Conservation (phyloP, 2,113 vertebrate species). For the Nannobrachium achirus region DNA sequence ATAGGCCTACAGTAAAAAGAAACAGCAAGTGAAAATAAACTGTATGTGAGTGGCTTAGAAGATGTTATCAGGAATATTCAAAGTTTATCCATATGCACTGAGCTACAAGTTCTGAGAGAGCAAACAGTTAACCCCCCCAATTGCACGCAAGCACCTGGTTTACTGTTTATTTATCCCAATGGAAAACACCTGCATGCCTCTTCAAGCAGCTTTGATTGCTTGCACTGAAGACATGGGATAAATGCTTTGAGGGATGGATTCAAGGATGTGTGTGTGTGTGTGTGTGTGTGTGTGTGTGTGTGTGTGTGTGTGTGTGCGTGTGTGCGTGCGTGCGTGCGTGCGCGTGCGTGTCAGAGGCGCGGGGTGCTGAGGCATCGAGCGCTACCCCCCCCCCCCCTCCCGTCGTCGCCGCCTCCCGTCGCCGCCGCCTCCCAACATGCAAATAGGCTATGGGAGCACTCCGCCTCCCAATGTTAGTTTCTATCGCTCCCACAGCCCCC, state of each 20-base stretch:
- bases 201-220: constrained; percentile 73
- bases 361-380: too few species aligned
- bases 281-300: constrained; percentile 14
- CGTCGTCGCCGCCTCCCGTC: too few species aligned
- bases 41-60: constrained; percentile 56
- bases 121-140: neutral
- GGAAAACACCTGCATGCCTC: constrained; percentile 73
- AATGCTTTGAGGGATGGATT: constrained; percentile 41
- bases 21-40: constrained; percentile 40
- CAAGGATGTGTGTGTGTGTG: constrained; percentile 17
- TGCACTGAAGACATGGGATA: constrained; percentile 68
- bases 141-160: too few species aligned
- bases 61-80: constrained; percentile 73
- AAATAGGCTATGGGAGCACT: too few species aligned
- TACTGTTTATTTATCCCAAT: constrained; percentile 74
- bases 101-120: constrained; percentile 34
- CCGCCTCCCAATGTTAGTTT: too few species aligned
- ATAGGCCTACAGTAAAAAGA: constrained; percentile 61
- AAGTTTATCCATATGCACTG: constrained; percentile 48
- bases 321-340: neutral
- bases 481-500: too few species aligned
- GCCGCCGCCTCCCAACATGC: too few species aligned
- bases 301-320: constrained; percentile 14
- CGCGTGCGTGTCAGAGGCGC: too few species aligned
- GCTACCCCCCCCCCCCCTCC: too few species aligned